Evolutionary conservation across 2,113 vertebrate genomes (phyloP), one percentile per base, ranked within the genome.

Genomic region (Actinemys pallida): DNA sequence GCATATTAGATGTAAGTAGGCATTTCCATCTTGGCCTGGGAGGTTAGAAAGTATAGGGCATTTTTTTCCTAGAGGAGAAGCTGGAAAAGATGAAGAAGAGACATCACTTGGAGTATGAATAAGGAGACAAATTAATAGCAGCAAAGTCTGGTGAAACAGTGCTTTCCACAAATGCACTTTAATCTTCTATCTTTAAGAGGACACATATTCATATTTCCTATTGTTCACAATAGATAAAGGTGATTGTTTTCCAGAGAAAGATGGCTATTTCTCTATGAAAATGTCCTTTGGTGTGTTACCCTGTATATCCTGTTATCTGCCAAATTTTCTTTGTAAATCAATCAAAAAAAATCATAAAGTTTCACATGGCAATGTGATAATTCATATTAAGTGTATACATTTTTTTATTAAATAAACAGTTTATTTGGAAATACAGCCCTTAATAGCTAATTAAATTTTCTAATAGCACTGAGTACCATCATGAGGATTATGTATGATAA

Each of bases 371-470:
- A 97, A 95, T 94, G 45, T 93, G 54, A 85, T 97, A 95, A 89
- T 81, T 84, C 50, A 89, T 16, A 87, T 81, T 84, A 91, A 84
- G 62, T 94, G 75, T 95, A 98, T 97, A 85, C 84, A 95, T 95
- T 96, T 89, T 82, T 82, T 96, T 95, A 85, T 69, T 93, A 72
- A 90, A n/a, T 93, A 97, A 97, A 96, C 94, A 22, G 76, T 95
- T 97, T 96, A 8, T 97, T 97, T 96, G 79, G n/a, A 96, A 97
- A 97, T 87, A 54, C 29, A 91, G 24, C 31, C 49, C 20, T 95
- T 97, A 97, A 97, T 95, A 98, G 76, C 88, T 96, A 97, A 98
- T 98, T 97, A 97, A 53, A 93, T 98, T 98, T 97, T 95, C 81
- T 98, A 98, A 97, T 98, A 96, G 17, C 75, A 88, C 10, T 89